Conservation (phyloP, 2,113 vertebrate species). For the Pseudois nayaur region DNA sequence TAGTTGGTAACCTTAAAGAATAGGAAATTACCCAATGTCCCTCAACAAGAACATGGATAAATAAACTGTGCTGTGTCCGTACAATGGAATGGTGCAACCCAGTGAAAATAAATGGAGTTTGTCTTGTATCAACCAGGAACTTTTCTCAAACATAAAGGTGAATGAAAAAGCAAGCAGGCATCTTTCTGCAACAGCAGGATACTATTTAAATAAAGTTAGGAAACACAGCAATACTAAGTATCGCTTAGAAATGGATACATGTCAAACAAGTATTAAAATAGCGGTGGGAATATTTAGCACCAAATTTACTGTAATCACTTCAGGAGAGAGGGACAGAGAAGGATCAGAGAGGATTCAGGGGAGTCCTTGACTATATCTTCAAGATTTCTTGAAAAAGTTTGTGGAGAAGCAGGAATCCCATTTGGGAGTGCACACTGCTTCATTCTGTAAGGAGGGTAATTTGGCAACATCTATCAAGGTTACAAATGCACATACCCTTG, state of each 20-base stretch:
- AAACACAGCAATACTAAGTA: not conserved
- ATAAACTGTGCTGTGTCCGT: not conserved
- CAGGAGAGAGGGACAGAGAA: not conserved
- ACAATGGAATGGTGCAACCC: not conserved
- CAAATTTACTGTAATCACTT: not conserved
- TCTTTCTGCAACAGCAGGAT: slow-evolving; percentile 24
- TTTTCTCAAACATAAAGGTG: not conserved
- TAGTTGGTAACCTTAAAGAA: not conserved
- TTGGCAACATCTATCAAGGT: not conserved
- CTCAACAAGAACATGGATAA: slow-evolving; percentile 27
- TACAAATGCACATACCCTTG: not conserved
- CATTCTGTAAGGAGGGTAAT: not conserved
- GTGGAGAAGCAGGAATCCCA: not conserved
- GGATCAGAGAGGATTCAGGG: not conserved
- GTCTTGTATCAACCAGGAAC: slow-evolving; percentile 17
- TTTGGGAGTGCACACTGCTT: not conserved
- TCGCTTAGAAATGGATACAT: not conserved
- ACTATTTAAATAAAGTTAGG: not conserved
- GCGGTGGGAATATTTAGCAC: not conserved
- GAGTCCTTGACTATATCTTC: not conserved
- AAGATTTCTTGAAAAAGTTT: not conserved
- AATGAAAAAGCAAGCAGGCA: slow-evolving; percentile 29
- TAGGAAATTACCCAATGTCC: not conserved
- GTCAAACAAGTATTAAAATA: not conserved
- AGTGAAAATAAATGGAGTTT: not conserved